Percentiles rank a stretch among this genome's conserved stretches.
phyloP scores from a whole-genome alignment of 2,888 invertebrate species.

The Iselma pallidipennis region DNA sequence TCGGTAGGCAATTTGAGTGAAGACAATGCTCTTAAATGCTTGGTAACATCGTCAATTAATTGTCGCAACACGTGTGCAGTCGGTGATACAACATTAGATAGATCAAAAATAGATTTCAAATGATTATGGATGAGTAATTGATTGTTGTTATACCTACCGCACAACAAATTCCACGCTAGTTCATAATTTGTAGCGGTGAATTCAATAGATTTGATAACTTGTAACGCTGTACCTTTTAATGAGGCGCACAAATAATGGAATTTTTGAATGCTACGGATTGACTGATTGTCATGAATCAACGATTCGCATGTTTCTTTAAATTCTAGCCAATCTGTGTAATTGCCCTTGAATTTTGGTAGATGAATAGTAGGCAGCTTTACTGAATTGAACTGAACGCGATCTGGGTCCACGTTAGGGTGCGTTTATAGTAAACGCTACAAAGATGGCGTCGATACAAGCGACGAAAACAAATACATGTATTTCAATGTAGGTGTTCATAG shows the following conservation, averaged over 20 bases:
- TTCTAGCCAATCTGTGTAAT: slow-evolving; percentile 20
- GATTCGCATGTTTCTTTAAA: slow-evolving; percentile 22
- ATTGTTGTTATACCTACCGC: not conserved
- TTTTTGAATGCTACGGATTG: slow-evolving; percentile 16
- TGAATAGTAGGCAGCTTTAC: slow-evolving; percentile 8
- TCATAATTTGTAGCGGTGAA: slow-evolving; percentile 3
- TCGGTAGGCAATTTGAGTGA: too few species aligned
- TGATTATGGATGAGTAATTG: not conserved
- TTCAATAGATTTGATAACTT: slow-evolving; percentile 16
- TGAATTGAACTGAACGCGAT: too few species aligned
- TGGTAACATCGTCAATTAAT: too few species aligned
- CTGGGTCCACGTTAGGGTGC: too few species aligned
- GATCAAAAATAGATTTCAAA: not conserved
- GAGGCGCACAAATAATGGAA: slow-evolving; percentile 20
- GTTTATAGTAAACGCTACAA: too few species aligned
- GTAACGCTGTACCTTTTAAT: slow-evolving; percentile 5
- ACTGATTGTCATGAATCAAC: slow-evolving; percentile 21
- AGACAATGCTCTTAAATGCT: too few species aligned
- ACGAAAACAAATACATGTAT: too few species aligned
- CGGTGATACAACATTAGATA: too few species aligned
- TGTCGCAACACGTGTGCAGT: too few species aligned
- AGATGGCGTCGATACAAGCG: too few species aligned
- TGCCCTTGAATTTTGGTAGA: slow-evolving; percentile 19
- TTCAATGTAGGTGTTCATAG: too few species aligned
- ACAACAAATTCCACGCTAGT: not conserved